Conservation (phyloP, 2,113 vertebrate genomes). For the Labeo catla region DNA sequence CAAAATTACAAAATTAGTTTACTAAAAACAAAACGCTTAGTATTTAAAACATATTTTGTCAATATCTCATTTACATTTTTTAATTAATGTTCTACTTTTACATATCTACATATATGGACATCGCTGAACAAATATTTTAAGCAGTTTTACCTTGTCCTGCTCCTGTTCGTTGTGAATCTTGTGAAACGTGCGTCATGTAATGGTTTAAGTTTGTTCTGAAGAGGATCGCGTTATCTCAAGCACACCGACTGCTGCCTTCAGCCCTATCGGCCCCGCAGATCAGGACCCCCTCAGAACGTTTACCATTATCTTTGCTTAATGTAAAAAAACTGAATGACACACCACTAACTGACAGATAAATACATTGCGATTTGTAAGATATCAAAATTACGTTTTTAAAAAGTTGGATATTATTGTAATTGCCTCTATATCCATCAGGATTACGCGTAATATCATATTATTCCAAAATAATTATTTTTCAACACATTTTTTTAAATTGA, state of each 20-base stretch:
- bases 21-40: background rate
- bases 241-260: background rate
- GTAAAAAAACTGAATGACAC: background rate
- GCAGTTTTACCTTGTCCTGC: constrained; percentile 24
- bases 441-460: background rate
- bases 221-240: constrained; percentile 41
- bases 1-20: background rate
- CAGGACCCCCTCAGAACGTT: background rate
- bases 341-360: background rate
- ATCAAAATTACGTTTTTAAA: background rate
- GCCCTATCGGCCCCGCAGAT: constrained; percentile 33
- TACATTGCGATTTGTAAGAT: background rate
- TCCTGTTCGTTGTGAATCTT: background rate
- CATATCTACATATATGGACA: background rate
- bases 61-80: background rate
- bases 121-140: background rate
- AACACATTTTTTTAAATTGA: background rate
- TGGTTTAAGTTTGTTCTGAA: background rate
- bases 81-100: background rate
- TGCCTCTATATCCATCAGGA: background rate
- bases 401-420: background rate
- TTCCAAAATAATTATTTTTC: background rate
- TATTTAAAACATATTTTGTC: background rate
- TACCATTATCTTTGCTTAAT: constrained; percentile 35
- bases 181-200: background rate